Evolutionary conservation across 2,888 invertebrate species (phyloP).

Genomic region (Noctua pronuba): DNA sequence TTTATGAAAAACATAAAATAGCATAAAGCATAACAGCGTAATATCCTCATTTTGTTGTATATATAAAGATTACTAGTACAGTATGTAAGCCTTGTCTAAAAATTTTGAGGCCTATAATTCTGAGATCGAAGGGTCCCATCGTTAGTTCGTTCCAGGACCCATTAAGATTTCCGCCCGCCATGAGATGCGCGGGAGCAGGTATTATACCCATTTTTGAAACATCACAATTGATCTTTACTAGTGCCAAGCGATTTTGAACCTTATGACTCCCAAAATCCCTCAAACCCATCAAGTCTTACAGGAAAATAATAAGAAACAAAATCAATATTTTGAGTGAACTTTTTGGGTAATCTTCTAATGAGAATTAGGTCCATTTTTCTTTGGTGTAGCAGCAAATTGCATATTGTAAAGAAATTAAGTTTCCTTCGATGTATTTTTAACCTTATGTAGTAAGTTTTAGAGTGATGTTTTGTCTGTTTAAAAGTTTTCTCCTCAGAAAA

Average conservation of each 20-base stretch:
- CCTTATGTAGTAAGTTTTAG: slow-evolving; percentile 32
- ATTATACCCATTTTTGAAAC: slow-evolving; percentile 66
- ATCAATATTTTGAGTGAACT: slow-evolving; percentile 20
- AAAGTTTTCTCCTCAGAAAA: slow-evolving; percentile 78
- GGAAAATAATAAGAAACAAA: slow-evolving; percentile 15
- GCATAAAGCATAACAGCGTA: background rate
- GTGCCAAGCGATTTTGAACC: slow-evolving; percentile 63
- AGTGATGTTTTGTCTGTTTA: slow-evolving; percentile 57
- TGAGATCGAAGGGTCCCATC: slow-evolving; percentile 88
- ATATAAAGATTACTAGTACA: background rate
- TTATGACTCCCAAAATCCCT: slow-evolving; percentile 23
- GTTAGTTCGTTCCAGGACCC: slow-evolving; percentile 89
- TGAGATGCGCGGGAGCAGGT: slow-evolving; percentile 85
- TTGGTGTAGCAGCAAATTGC: slow-evolving; percentile 35
- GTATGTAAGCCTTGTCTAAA: slow-evolving; percentile 52
- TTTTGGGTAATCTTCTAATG: slow-evolving; percentile 6
- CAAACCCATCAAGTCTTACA: background rate
- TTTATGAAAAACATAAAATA: no score
- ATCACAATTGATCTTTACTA: slow-evolving; percentile 52
- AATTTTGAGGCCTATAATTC: slow-evolving; percentile 74
- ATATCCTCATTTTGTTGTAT: background rate
- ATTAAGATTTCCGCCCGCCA: slow-evolving; percentile 90
- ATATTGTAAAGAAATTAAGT: slow-evolving; percentile 50
- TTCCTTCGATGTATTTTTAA: slow-evolving; percentile 22
- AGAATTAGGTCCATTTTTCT: slow-evolving; percentile 44